Base-by-base conservation (phyloP, 2,797 vertebrate species). In the Macroramphosus scolopax region DNA sequence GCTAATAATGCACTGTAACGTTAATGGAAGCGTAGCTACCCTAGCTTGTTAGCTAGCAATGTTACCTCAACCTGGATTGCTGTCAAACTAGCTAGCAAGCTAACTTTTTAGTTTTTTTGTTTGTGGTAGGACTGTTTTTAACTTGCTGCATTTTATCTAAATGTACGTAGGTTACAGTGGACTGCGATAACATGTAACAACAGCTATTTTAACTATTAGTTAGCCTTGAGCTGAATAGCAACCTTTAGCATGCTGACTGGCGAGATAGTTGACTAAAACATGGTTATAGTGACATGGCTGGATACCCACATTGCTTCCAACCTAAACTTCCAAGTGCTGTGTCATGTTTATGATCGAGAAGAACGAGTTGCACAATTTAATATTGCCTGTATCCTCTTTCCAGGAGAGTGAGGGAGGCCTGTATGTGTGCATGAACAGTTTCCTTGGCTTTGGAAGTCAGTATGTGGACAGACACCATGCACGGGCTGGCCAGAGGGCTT, bases 351-450 rank as follows among this genome's bases (percentile, higher is more conserved):
- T 39, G 13, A 44, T 18, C 10, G 10, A 42, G 8, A 26, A 15
- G 5, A n/a, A 15, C 17, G 13, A 22, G 7, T 10, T 58, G 3
- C 31, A 26, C 17, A 12, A 6, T 8, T 50, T 47, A 34, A 50
- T 15, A 12, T 5, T 28, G 5, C 2, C 2, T 40, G 2, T 47
- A 14, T 39, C 40, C 52, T 48, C 5, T 41, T 38, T 32, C 12
- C 59, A 98, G 97, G 97, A 98, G 77, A 96, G 92, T 5, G 95
- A 98, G 41, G 95, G 95, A 0, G 97, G 97, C 20, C 88, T 98
- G 57, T 99, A 94, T 68, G 91, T 99, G 74, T 99, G 97, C 77
- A 98, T 99, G 95, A 98, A 96, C 86, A 95, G 91, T 34, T 98
- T 99, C 86, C 87, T 99, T 66, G 97, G 96, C 35, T 99, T 96